phyloP scores from a whole-genome alignment of 2,888 invertebrate genomes.

The Ypsolopha sequella region DNA sequence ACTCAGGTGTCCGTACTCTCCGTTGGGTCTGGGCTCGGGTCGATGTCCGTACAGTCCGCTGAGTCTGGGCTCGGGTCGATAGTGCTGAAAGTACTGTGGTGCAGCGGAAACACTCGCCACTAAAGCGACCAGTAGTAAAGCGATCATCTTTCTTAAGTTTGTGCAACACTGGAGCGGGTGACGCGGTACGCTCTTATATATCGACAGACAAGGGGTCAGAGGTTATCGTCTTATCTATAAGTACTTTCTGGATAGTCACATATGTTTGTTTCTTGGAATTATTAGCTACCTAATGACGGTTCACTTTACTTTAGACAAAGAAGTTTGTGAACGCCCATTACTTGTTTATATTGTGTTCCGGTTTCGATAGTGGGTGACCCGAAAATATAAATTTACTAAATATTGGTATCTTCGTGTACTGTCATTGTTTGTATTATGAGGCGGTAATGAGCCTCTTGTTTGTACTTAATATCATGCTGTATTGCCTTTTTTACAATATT shows the following conservation, averaged over 20 bases:
- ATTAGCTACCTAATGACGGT: no score
- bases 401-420: no score
- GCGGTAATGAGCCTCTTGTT: no score
- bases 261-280: no score
- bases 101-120: not conserved
- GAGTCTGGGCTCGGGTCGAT: not conserved
- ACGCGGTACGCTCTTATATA: not conserved
- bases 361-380: no score
- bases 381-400: no score
- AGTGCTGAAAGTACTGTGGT: not conserved
- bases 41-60: not conserved
- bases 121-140: not conserved
- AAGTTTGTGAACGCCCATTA: no score
- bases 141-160: not conserved
- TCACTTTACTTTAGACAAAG: no score
- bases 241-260: not conserved
- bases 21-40: not conserved
- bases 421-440: no score
- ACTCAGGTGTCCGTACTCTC: not conserved
- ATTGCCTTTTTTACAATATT: no score
- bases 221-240: not conserved
- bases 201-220: not conserved
- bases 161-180: not conserved
- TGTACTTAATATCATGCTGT: no score
- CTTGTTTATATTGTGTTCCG: no score